phyloP scores from a whole-genome alignment of 2,113 vertebrate genomes.

The Plestiodon gilberti region DNA sequence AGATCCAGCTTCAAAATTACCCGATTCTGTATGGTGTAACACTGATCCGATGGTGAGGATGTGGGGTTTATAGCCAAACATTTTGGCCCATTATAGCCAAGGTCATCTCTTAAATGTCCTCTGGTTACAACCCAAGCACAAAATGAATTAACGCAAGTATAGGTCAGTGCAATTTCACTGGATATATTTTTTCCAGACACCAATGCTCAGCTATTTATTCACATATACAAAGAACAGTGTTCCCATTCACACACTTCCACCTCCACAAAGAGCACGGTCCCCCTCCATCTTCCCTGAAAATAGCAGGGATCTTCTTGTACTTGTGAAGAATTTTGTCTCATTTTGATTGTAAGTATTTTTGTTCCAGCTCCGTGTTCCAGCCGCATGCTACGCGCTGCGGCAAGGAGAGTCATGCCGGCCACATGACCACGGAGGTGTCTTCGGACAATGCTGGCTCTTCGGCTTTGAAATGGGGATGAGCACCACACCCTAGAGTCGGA shows the following conservation, averaged over 20 bases:
- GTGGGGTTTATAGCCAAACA: conserved; percentile 22
- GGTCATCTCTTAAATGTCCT: conserved; percentile 1
- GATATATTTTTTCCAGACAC: neutral
- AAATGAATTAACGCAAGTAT: conserved; percentile 1
- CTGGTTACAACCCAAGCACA: conserved; percentile 45
- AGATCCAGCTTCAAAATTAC: conserved; percentile 53
- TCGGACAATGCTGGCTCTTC: too few species aligned
- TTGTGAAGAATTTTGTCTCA: neutral
- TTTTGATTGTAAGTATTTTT: neutral
- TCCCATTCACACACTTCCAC: neutral
- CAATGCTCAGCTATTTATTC: neutral
- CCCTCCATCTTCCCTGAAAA: neutral
- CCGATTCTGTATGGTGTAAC: conserved; percentile 35
- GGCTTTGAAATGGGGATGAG: too few species aligned
- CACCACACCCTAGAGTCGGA: too few species aligned
- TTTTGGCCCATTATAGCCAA: neutral
- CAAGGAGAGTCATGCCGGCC: too few species aligned
- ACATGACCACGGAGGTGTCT: too few species aligned
- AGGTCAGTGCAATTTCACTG: neutral
- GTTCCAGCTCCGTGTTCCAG: too few species aligned
- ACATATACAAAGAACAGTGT: neutral
- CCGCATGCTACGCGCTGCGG: too few species aligned
- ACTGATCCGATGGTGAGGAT: conserved; percentile 47
- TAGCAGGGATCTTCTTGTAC: neutral
- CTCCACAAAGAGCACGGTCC: neutral